Evolutionary conservation across 53 echinoderm and acorn worm species (phyloP).

Genomic region (Actinopyga echinites): DNA sequence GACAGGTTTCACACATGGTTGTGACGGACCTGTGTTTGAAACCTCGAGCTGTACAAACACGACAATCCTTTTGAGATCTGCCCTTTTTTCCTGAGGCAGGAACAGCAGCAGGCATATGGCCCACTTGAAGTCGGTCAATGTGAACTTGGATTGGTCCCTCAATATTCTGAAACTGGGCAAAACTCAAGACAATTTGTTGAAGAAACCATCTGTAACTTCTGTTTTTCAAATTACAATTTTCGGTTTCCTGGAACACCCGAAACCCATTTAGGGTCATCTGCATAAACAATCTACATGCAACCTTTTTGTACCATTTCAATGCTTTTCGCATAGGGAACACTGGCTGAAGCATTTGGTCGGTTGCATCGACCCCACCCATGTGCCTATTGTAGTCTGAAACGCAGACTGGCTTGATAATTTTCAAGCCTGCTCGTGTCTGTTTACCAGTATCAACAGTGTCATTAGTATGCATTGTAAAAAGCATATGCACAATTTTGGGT

Average conservation of each 20-base stretch:
- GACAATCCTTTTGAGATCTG: slow-evolving; percentile 1
- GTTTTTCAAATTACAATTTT: too few relatives aligned
- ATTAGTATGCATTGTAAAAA: slow-evolving; percentile 12
- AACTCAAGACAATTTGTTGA: not conserved
- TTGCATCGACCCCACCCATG: slow-evolving; percentile 22
- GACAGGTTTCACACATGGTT: slow-evolving; percentile 9
- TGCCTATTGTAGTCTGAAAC: slow-evolving; percentile 3
- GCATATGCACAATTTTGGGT: slow-evolving; percentile 33
- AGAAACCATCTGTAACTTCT: too few relatives aligned
- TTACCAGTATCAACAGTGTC: slow-evolving; percentile 25
- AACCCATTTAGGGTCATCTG: not conserved
- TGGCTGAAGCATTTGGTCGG: not conserved
- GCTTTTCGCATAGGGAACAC: not conserved
- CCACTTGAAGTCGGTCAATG: too few relatives aligned
- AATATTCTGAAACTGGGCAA: not conserved
- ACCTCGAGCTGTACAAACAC: not conserved
- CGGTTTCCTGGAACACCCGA: not conserved
- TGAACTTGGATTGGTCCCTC: too few relatives aligned
- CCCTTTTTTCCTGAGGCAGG: not conserved
- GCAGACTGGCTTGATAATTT: slow-evolving; percentile 28
- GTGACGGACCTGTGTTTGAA: not conserved
- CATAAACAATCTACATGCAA: not conserved
- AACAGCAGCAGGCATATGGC: not conserved
- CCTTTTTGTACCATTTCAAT: not conserved
- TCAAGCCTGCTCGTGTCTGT: not conserved